Conservation (phyloP, 2,113 vertebrate species). For the Emydocephalus ijimae region DNA sequence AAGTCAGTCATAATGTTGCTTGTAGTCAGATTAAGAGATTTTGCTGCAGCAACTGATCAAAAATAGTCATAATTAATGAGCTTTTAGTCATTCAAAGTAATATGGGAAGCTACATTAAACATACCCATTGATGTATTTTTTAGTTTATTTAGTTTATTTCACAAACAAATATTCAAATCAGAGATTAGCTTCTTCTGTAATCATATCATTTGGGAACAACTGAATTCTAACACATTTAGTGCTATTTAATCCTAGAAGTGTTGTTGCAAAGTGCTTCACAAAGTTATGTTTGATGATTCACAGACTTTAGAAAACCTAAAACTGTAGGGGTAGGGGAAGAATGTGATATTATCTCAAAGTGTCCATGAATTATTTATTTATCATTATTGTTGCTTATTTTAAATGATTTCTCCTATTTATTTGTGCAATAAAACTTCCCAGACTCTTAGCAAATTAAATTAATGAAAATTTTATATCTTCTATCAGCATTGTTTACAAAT, state of each 20-base stretch:
- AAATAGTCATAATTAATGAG: constrained; percentile 17
- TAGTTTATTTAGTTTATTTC: constrained; percentile 10
- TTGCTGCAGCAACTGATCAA: background rate
- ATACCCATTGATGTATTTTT: background rate
- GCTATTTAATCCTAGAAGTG: constrained; percentile 38
- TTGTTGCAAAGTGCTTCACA: constrained; percentile 34
- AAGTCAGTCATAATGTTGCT: background rate
- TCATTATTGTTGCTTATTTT: background rate
- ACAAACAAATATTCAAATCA: constrained; percentile 19
- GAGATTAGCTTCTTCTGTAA: constrained; percentile 39
- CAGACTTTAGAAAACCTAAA: constrained; percentile 12
- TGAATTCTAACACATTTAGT: constrained; percentile 32
- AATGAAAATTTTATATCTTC: constrained; percentile 21
- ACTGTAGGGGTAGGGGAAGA: background rate
- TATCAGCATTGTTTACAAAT: background rate
- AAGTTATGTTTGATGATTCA: constrained; percentile 22
- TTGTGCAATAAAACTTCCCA: constrained; percentile 4
- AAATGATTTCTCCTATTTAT: background rate
- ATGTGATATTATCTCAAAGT: background rate
- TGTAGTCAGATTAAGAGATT: background rate
- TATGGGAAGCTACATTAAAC: constrained; percentile 25
- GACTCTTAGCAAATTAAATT: background rate
- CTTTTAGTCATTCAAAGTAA: constrained; percentile 50
- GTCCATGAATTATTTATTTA: background rate
- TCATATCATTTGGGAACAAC: constrained; percentile 41